phyloP scores from a whole-genome alignment of 2,113 vertebrate species.

The Coryphaenoides rupestris region DNA sequence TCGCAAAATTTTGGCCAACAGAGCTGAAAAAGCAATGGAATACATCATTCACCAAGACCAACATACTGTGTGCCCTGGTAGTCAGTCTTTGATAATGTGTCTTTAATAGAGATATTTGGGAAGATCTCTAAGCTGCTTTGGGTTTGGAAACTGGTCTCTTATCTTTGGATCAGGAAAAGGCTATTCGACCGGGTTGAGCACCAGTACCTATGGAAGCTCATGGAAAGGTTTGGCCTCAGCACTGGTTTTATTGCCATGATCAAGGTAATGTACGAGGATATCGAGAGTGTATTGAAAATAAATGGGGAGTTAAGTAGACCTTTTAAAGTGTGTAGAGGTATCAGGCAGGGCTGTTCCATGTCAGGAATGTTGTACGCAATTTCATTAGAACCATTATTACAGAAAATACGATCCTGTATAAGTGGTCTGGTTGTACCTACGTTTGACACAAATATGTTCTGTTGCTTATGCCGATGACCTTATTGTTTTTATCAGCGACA shows the following conservation, averaged over 20 bases:
- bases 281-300: background rate
- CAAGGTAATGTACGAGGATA: too few relatives aligned
- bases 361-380: conserved; percentile 6
- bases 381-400: background rate
- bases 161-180: background rate
- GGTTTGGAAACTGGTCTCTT: background rate
- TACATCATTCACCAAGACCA: too few relatives aligned
- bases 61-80: too few relatives aligned
- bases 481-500: background rate
- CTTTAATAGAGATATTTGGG: background rate
- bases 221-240: too few relatives aligned
- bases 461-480: conserved; percentile 1
- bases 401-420: background rate
- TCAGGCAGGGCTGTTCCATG: background rate
- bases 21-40: too few relatives aligned
- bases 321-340: background rate
- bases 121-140: background rate
- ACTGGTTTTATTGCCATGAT: too few relatives aligned
- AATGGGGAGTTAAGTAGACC: background rate
- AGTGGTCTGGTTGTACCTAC: background rate
- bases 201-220: too few relatives aligned
- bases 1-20: too few relatives aligned
- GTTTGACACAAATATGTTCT: background rate
- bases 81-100: too few relatives aligned
- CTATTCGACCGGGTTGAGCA: too few relatives aligned